phyloP scores from a whole-genome alignment of 2,888 invertebrate genomes.

The Ptychoptera albimana region DNA sequence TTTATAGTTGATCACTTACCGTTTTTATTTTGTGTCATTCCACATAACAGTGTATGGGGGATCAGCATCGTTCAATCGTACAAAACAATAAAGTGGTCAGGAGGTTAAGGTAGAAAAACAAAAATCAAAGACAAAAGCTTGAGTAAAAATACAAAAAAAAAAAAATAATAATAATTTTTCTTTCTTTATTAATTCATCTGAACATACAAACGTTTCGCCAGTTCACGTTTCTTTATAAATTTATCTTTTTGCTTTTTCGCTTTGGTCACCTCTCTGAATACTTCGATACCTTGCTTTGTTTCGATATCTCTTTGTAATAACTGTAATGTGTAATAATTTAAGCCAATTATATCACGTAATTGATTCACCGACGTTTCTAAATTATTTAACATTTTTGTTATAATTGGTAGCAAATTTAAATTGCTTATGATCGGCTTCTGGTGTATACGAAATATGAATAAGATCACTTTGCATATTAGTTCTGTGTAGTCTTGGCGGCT shows the following conservation, averaged over 20 bases:
- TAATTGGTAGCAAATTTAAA: conserved; percentile 39
- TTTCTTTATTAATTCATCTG: conserved; percentile 14
- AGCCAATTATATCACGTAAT: conserved; percentile 64
- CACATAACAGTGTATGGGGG: no score
- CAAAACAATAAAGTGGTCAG: no score
- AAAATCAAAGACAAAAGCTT: no score
- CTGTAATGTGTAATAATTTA: conserved; percentile 67
- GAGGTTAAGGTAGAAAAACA: no score
- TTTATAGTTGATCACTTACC: no score
- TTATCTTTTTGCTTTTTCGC: conserved; percentile 46
- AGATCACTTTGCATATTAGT: conserved; percentile 53
- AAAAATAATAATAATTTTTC: no score
- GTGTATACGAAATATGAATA: conserved; percentile 62
- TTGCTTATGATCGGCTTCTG: conserved; percentile 64
- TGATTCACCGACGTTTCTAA: conserved; percentile 19
- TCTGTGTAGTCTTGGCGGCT: conserved; percentile 55
- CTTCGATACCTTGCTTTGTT: conserved; percentile 51
- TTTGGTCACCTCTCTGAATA: conserved; percentile 61
- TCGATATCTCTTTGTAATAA: conserved; percentile 62
- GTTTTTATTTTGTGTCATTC: no score
- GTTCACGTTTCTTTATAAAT: conserved; percentile 41
- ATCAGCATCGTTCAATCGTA: no score
- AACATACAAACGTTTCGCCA: conserved; percentile 37
- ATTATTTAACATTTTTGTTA: conserved; percentile 18
- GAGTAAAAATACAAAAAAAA: no score